Percentiles rank a stretch among this genome's conserved stretches.
These are phyloP conservation scores for Agelas oroides DNA, from an alignment of 37 sponge, comb jelly and placozoan species.

Conservation along the genomic window DNA sequence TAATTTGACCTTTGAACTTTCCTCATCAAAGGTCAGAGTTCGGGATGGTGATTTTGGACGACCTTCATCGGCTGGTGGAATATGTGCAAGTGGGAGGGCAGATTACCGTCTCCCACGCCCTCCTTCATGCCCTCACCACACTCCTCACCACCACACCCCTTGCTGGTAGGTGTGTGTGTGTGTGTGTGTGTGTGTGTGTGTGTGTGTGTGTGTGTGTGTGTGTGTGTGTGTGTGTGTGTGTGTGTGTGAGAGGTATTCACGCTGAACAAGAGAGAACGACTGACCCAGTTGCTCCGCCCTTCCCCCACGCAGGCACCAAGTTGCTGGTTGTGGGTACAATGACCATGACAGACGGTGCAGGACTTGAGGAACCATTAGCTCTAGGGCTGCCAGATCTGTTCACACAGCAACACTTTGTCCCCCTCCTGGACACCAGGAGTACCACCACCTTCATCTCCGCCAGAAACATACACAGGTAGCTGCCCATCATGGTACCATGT, in stretches of 20 bases:
- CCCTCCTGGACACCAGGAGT: conserved; percentile 33
- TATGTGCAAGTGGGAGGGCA: conserved; percentile 45
- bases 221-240: neutral
- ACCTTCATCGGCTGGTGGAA: conserved; percentile 66
- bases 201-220: too few species aligned
- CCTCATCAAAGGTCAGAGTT: conserved; percentile 37
- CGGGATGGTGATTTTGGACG: conserved; percentile 59
- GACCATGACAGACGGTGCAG: conserved; percentile 24
- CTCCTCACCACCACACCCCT: conserved; percentile 65
- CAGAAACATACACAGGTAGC: conserved; percentile 61
- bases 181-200: neutral
- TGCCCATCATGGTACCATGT: too few species aligned
- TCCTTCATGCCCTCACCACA: conserved; percentile 73
- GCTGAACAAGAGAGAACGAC: too few species aligned
- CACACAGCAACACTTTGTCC: conserved; percentile 36
- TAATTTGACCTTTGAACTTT: neutral
- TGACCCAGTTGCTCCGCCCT: too few species aligned
- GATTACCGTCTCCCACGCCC: conserved; percentile 50
- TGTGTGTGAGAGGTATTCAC: neutral
- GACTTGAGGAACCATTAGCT: conserved; percentile 15
- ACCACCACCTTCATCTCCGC: conserved; percentile 39
- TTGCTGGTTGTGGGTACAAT: conserved; percentile 61
- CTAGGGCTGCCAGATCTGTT: conserved; percentile 52
- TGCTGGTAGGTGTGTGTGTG: conserved; percentile 8
- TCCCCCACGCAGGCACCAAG: conserved; percentile 15